Evolutionary conservation across 2,888 invertebrate genomes (phyloP), one percentile per base, ranked within the genome.

Genomic region (Caenorhabditis sp.): DNA sequence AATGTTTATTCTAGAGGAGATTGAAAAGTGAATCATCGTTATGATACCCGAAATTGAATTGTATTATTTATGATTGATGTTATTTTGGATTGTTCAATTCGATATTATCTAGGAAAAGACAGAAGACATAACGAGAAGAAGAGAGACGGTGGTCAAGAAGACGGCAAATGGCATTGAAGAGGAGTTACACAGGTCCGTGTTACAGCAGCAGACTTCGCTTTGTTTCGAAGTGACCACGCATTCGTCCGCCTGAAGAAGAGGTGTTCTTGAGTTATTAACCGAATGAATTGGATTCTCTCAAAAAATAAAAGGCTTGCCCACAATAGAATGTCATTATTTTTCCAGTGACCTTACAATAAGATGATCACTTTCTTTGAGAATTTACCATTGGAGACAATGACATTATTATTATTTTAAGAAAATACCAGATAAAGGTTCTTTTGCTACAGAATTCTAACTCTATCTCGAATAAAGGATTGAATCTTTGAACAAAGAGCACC

Each of bases 191-290:
- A 78, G 64, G 40, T 68, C 68, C 44, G 77, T 71, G 18, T 68
- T 77, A 67, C 82, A 82, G 68, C 82, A 82, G 35, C 82, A 82
- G 5, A 72, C 64, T 58, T 77, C 72, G 40, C 67, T 64, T 71
- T 72, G 68, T 58, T 62, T 65, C 35, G 82, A 77, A 51, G 67
- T 82, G 58, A 58, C 64, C 61, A 82, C 77, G 62, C 82, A 82
- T 53, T 82, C 77, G 64, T 82, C 69, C 6, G 13, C 32, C 82
- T 82, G 82, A 55, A 82, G 72, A n/a, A n/a, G n/a, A n/a, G n/a
- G n/a, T n/a, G n/a, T n/a, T n/a, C n/a, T n/a, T n/a, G n/a, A n/a
- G n/a, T n/a, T n/a, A n/a, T n/a, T n/a, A n/a, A n/a, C n/a, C n/a
- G n/a, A n/a, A n/a, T n/a, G n/a, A n/a, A n/a, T n/a, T n/a, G n/a